Percentiles rank a stretch among this genome's conserved stretches.
phyloP scores from a whole-genome alignment of 2,797 vertebrate species.

The Acomys russatus region DNA sequence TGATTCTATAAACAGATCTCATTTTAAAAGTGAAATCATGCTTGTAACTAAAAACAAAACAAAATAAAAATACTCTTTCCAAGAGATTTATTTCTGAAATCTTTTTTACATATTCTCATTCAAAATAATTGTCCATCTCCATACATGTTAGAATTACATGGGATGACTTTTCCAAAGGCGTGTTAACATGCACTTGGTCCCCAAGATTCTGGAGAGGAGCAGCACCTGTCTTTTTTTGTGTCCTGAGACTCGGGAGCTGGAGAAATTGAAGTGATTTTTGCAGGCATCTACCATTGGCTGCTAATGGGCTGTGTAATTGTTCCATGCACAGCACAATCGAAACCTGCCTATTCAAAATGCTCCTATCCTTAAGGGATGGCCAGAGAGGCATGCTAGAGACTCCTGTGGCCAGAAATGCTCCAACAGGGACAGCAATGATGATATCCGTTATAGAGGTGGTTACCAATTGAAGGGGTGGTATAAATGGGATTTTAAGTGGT shows the following conservation, averaged over 20 bases:
- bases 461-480: background rate
- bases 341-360: background rate
- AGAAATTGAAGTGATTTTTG: background rate
- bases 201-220: background rate
- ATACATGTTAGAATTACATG: background rate
- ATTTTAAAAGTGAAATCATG: background rate
- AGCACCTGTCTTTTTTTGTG: background rate
- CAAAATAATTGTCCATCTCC: background rate
- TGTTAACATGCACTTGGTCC: background rate
- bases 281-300: constrained; percentile 34
- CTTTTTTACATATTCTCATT: background rate
- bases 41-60: background rate
- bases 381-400: background rate
- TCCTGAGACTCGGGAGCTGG: constrained; percentile 45
- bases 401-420: background rate
- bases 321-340: background rate
- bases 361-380: background rate
- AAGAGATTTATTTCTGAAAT: background rate
- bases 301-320: constrained; percentile 58
- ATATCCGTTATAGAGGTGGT: background rate
- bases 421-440: background rate
- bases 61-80: background rate
- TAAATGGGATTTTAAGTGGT: background rate
- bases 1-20: background rate
- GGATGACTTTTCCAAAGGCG: background rate